Evolutionary conservation across 2,797 vertebrate species (phyloP), one percentile per base, ranked within the genome.

Genomic region (Hafferia zeledoni): DNA sequence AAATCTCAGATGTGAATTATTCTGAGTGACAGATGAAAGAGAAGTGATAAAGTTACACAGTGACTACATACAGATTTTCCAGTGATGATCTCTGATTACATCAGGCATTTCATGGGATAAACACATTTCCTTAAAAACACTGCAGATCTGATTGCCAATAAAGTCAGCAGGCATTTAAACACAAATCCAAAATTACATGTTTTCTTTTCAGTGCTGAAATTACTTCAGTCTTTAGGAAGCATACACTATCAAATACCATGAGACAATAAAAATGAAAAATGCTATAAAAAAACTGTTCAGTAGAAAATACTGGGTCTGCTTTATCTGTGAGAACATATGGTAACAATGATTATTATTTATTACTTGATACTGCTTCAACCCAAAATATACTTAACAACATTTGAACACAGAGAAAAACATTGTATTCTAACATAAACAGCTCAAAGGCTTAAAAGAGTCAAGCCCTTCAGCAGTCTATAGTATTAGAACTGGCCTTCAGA

Each of bases 321-420:
- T 92, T 87, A 93, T 86, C 68, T 56, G 44, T 60, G 25, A 87
- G 30, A 87, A 79, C 87, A 96, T 74, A 68, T 46, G 94, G 81
- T 77, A 96, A 93, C 60, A 92, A 83, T 87, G 18, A 92, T 87
- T 89, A 85, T 85, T 96, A 93, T 79, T 95, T 92, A 85, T 85
- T 93, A 77, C 52, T 91, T 77, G 68, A 84, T 94, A 20, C 44
- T 71, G 11, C 37, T 91, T 95, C 75, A 79, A 89, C 47, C 37
- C 60, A 39, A 93, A 89, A 92, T 7, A 63, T 85, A 83, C 68
- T 90, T 89, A 82, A 78, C 78, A 92, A 76, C 39, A 82, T 77
- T 50, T 53, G 71, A 82, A 92, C 53, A 81, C 24, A 80, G 81
- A 94, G 56, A 60, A 92, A 91, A 92, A 93, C 31, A 77, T 7